Evolutionary conservation across 2,797 vertebrate genomes (phyloP).

Genomic region (Gymnoscopelus braueri): DNA sequence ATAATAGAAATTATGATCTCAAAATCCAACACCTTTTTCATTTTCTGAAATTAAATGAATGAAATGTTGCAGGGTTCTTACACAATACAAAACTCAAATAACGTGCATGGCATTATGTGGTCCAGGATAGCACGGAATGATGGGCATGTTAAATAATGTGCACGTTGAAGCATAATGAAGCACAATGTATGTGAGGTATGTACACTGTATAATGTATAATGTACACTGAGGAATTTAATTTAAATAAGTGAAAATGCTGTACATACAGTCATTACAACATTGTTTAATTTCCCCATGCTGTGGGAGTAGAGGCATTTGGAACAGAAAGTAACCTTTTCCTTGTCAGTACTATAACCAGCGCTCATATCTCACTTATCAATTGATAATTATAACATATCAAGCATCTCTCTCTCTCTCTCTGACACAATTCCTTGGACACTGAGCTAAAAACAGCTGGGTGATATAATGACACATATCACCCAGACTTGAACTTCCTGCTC

Average conservation of each 20-base stretch:
- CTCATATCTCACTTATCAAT: slow-evolving; percentile 31
- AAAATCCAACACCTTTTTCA: slow-evolving; percentile 2
- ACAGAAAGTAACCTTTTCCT: slow-evolving; percentile 45
- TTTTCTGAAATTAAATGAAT: neutral
- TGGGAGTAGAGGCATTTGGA: slow-evolving; percentile 52
- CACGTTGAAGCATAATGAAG: neutral
- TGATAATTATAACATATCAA: slow-evolving; percentile 31
- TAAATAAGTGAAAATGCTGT: neutral
- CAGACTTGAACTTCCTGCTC: slow-evolving; percentile 46
- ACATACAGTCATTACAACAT: slow-evolving; percentile 8
- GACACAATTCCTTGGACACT: slow-evolving; percentile 19
- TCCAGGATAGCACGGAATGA: neutral
- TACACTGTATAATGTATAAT: neutral
- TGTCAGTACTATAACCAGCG: slow-evolving; percentile 33
- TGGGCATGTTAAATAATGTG: neutral
- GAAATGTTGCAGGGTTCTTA: slow-evolving; percentile 2
- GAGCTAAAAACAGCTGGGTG: slow-evolving; percentile 27
- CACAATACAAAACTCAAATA: slow-evolving; percentile 3
- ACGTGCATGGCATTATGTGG: neutral
- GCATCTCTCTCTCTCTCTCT: slow-evolving; percentile 25
- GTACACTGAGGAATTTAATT: neutral
- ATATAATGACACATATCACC: slow-evolving; percentile 57
- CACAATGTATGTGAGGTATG: neutral
- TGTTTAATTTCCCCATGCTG: too few species aligned
- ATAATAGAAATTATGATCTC: neutral